Conservation (phyloP, 2,797 vertebrate species). For the Silurus lanzhouensis region DNA sequence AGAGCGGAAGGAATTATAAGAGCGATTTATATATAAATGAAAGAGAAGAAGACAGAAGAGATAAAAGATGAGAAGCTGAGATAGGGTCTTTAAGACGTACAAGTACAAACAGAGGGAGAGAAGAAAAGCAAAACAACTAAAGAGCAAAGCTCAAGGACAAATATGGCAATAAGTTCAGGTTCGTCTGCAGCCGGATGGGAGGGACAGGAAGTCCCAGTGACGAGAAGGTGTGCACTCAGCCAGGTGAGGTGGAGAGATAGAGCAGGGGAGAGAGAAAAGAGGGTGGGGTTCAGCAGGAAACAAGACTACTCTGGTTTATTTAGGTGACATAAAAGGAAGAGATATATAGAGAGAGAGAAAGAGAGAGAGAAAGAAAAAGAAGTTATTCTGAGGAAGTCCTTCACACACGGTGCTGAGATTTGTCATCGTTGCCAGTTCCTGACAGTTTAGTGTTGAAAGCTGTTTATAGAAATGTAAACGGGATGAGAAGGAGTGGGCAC, state of each 20-base stretch:
- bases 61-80: not conserved
- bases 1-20: too few species aligned
- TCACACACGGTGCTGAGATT: not conserved
- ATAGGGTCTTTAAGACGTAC: not conserved
- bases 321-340: constrained; percentile 19
- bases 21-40: not conserved
- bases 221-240: constrained; percentile 59
- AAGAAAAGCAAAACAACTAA: not conserved
- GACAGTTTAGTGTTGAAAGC: constrained; percentile 31
- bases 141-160: constrained; percentile 42
- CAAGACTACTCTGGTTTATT: constrained; percentile 13
- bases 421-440: constrained; percentile 47
- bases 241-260: constrained; percentile 26
- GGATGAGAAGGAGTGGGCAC: not conserved
- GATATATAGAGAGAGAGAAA: not conserved
- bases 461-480: constrained; percentile 4
- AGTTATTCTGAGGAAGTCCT: constrained; percentile 32
- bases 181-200: constrained; percentile 47
- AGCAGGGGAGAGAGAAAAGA: not conserved
- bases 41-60: not conserved
- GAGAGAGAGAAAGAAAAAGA: not conserved
- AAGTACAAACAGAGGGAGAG: not conserved
- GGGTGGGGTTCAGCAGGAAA: not conserved
- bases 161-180: constrained; percentile 57
- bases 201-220: constrained; percentile 53